Conservation (phyloP, 2,888 invertebrate genomes). For the Monopis laevigella region DNA sequence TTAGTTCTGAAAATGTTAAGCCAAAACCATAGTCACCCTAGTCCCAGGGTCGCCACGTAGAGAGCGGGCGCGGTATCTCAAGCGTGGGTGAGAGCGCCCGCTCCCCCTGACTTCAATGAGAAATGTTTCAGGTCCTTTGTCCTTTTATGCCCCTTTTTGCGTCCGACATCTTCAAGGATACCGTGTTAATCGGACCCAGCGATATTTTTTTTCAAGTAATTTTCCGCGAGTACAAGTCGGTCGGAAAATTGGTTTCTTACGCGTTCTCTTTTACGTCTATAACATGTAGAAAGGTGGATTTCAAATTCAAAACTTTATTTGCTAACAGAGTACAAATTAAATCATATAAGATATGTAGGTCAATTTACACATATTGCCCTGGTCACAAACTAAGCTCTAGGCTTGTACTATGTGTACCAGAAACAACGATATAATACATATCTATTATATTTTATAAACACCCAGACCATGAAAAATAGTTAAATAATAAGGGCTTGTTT, state of each 20-base stretch:
- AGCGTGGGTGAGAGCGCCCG: slow-evolving; percentile 20
- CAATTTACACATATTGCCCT: too few species aligned
- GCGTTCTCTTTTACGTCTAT: too few species aligned
- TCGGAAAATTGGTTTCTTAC: slow-evolving; percentile 33
- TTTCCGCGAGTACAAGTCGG: slow-evolving; percentile 31
- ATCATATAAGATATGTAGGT: too few species aligned
- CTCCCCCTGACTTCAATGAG: slow-evolving; percentile 41
- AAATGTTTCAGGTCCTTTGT: slow-evolving; percentile 60
- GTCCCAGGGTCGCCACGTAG: neutral
- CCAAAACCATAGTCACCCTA: slow-evolving; percentile 2
- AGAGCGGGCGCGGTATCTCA: slow-evolving; percentile 15
- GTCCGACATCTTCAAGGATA: slow-evolving; percentile 62
- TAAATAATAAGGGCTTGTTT: too few species aligned
- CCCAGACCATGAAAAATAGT: too few species aligned
- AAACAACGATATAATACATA: too few species aligned
- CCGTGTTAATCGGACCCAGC: slow-evolving; percentile 57
- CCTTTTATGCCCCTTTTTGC: slow-evolving; percentile 56
- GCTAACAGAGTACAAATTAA: too few species aligned
- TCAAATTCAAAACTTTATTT: too few species aligned
- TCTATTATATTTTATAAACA: too few species aligned
- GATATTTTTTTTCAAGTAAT: slow-evolving; percentile 41
- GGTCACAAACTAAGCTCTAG: too few species aligned
- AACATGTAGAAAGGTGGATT: too few species aligned
- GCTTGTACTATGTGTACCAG: too few species aligned
- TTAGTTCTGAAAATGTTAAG: neutral